Conservation (phyloP, 2,797 vertebrate genomes). For the Alca torda region DNA sequence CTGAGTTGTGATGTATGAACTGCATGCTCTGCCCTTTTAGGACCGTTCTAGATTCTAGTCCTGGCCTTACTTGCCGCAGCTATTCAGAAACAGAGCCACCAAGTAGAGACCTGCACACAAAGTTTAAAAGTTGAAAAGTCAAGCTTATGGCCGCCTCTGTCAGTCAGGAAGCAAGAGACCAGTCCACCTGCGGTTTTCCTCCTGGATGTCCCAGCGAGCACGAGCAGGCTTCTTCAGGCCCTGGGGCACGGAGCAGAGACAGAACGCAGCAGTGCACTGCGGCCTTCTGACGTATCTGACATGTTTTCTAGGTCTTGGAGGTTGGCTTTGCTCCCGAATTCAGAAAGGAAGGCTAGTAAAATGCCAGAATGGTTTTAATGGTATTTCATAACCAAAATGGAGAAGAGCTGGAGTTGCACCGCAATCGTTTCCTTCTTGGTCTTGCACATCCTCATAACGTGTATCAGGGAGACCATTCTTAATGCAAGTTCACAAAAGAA, state of each 20-base stretch:
- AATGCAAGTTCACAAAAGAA: not conserved
- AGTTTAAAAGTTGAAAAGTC: not conserved
- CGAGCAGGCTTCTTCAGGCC: not conserved
- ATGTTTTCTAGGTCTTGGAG: not conserved
- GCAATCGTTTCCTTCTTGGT: not conserved
- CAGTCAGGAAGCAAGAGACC: not conserved
- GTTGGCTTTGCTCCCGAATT: not conserved
- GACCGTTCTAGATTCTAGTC: not conserved
- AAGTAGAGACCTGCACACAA: not conserved
- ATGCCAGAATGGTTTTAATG: not conserved
- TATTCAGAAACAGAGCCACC: not conserved
- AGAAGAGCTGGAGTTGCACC: not conserved
- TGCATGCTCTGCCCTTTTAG: not conserved
- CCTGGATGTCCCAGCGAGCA: not conserved
- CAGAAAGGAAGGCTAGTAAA: not conserved
- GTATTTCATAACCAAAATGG: not conserved
- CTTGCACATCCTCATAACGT: not conserved
- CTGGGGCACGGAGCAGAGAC: not conserved
- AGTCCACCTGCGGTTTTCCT: not conserved
- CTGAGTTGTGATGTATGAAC: not conserved
- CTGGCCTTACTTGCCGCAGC: not conserved
- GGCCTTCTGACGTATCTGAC: not conserved
- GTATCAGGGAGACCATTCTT: not conserved
- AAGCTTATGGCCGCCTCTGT: not conserved
- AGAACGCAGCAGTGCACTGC: not conserved